Evolutionary conservation across 1,140 invertebrate genomes (phyloP).

Genomic region (Ooceraea biroi): DNA sequence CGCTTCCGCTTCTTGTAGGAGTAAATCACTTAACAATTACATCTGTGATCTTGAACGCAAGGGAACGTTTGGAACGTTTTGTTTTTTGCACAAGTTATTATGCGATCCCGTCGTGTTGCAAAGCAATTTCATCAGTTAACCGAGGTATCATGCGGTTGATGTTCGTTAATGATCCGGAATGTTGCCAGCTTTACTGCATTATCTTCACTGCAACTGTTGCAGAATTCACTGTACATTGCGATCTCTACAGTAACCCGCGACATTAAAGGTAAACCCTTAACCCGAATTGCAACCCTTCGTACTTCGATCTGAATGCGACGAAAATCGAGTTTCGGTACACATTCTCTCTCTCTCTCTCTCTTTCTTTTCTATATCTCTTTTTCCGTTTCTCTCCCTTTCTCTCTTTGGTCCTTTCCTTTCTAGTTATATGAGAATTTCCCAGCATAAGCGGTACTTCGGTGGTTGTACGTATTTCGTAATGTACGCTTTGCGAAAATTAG

Average conservation of each 20-base stretch:
- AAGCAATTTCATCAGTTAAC: not conserved
- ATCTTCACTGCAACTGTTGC: not conserved
- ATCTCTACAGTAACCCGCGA: not conserved
- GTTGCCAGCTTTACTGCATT: not conserved
- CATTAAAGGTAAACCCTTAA: conserved; percentile 17
- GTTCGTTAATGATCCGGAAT: not conserved
- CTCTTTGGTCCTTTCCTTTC: not conserved
- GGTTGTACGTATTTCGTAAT: conserved; percentile 56
- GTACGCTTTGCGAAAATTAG: conserved; percentile 64
- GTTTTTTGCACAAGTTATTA: not conserved
- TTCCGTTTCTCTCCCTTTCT: too few species aligned
- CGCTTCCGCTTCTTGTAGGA: conserved; percentile 7
- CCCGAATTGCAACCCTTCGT: conserved; percentile 51
- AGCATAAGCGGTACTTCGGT: not conserved
- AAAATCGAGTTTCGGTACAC: conserved; percentile 61
- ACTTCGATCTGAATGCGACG: conserved; percentile 61
- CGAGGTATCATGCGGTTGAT: too few species aligned
- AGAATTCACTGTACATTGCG: not conserved
- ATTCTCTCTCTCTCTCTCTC: not conserved
- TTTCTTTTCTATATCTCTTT: too few species aligned
- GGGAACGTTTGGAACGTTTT: not conserved
- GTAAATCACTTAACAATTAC: conserved; percentile 7
- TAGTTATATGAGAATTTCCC: not conserved
- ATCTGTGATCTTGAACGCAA: not conserved
- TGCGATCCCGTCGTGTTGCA: not conserved